Evolutionary conservation across 2,113 vertebrate species (phyloP), one percentile per base, ranked within the genome.

Genomic region (Limnothrissa miodon): DNA sequence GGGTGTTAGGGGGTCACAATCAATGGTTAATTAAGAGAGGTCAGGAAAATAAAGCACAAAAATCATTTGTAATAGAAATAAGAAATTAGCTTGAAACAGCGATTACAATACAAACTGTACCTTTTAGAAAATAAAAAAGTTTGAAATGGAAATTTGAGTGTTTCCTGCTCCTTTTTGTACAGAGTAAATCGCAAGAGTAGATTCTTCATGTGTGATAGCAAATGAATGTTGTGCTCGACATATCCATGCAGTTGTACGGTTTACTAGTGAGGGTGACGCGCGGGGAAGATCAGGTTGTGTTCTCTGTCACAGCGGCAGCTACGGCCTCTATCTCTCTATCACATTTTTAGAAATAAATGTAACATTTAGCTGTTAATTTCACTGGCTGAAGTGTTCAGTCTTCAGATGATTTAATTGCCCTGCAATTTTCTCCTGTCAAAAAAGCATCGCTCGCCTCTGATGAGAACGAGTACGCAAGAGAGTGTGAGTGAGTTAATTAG

Each of bases 371-470:
- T 88, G 92, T 91, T 93, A 91, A 93, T 91, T 94, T 88, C 93
- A 91, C 91, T 90, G 93, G 93, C 93, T 92, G 89, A 91, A 94
- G 94, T 93, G 92, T 91, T 93, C 90, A 42, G 88, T 90, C 93
- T 93, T 91, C 92, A 93, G 91, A 94, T 94, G 92, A 94, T 95
- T 95, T 95, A 95, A 95, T 94, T 95, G 94, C 90, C 90, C 92
- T 39, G 89, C 94, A 94, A 94, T 95, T 95, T 95, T 93, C 93
- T 91, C 89, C 93, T 93, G 93, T 94, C 93, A 93, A 93, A 95
- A 93, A 94, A 94, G 91, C 92, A 94, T 94, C 88, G 91, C 91
- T 91, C 91, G 90, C 90, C 92, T 92, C 89, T 82, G 91, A 93
- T 92, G 92, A 92, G 91, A 92, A 88, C 84, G 88, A 92, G 90